Base-by-base conservation (phyloP, 2,113 vertebrate species). In the Pholis gunnellus region DNA sequence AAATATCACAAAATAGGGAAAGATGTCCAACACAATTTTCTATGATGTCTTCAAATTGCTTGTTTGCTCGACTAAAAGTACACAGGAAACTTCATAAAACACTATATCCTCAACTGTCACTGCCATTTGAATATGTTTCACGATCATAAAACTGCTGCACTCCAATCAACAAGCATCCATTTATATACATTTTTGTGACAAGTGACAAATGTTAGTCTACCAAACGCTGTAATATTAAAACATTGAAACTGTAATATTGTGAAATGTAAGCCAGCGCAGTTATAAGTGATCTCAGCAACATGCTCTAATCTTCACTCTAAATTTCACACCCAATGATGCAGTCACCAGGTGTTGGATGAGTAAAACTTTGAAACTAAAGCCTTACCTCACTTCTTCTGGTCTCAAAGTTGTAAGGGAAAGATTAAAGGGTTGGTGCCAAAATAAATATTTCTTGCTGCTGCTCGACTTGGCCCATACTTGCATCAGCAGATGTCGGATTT, bases 401-500 rank as follows among this genome's bases (percentile, higher is more conserved):
- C 85, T 91, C 70, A 81, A 61, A 81, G 70, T 79, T 82, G 34
- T 79, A 78, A 86, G 68, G 67, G 75, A 89, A 88, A 75, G 78
- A 87, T 87, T 68, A 87, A 83, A 75, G 81, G 36, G 69, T 70
- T 81, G 64, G 66, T 88, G 86, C 86, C 88, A 89, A 83, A 82
- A 85, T 64, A 89, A 87, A 87, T 89, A 85, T 77, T 38, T 81
- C 76, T 85, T 67, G 54, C 78, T 78, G 73, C 76, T 84, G 81
- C 85, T 81, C 46, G 69, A 84, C 83, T 85, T 88, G 78, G 76
- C 81, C 70, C 79, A 63, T 54, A 75, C 81, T 89, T 76, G 88
- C 84, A 46, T 87, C 86, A 85, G 86, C 74, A 82, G 83, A 79
- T 86, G 81, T 72, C 78, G 77, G 69, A 86, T 83, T 89, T 87